A percentile compares a stretch with the other conserved stretches of the same genome.
Evolutionary conservation across 2,113 vertebrate genomes (phyloP).

Genomic region (Orycteropus afer): DNA sequence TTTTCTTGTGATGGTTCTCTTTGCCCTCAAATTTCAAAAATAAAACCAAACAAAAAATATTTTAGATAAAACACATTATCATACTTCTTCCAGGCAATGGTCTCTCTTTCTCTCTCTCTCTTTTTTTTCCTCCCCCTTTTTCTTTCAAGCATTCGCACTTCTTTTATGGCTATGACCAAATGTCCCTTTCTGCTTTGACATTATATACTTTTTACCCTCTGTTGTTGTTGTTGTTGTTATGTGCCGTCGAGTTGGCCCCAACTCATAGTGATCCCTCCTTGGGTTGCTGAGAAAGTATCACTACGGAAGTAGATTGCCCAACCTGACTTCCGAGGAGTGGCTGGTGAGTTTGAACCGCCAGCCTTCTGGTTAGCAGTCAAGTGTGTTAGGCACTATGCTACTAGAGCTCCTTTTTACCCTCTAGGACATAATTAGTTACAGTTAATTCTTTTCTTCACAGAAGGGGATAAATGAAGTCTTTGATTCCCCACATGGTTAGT

Average conservation of each 20-base stretch:
- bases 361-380: no score
- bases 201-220: conserved; percentile 18
- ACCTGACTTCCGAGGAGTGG: no score
- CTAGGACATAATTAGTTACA: conserved; percentile 59
- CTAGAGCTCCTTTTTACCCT: conserved; percentile 9
- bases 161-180: not conserved
- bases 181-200: not conserved
- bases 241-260: no score
- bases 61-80: not conserved
- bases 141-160: not conserved
- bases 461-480: conserved; percentile 56
- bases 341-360: no score
- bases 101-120: not conserved
- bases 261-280: no score
- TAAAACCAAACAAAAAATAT: conserved; percentile 4
- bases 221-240: no score
- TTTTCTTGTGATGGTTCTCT: conserved; percentile 18
- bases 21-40: conserved; percentile 44
- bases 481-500: conserved; percentile 67
- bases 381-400: no score
- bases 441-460: conserved; percentile 69
- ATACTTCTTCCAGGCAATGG: not conserved
- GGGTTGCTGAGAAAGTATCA: no score
- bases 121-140: not conserved
- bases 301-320: no score